Evolutionary conservation across 2,797 vertebrate species (phyloP).

Genomic region (Heterohyrax brucei): DNA sequence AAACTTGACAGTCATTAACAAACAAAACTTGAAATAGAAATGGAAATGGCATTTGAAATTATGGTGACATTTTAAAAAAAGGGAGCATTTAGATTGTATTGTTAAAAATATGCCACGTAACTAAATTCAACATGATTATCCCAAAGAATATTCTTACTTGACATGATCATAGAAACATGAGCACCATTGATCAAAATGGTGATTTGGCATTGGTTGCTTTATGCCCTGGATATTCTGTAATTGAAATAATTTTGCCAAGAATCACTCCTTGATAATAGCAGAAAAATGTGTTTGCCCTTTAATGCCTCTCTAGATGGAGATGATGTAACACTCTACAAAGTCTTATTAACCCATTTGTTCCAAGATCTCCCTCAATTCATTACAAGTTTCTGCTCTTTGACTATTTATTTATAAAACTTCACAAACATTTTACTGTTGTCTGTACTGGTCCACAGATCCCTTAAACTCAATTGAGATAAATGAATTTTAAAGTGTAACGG

Average conservation of each 20-base stretch:
- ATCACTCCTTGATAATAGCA: background rate
- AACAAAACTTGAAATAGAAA: background rate
- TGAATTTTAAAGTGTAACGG: slow-evolving; percentile 10
- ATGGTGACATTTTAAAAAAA: background rate
- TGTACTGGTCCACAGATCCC: background rate
- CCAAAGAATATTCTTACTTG: background rate
- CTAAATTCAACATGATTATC: background rate
- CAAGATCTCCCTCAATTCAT: background rate
- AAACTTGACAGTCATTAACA: too few species aligned
- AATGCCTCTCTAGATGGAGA: background rate
- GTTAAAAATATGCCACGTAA: background rate
- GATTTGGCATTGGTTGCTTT: background rate
- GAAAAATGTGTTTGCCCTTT: background rate
- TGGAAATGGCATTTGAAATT: background rate
- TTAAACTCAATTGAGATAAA: background rate
- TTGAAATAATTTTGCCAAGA: background rate
- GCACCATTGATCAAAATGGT: background rate
- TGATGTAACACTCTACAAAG: background rate
- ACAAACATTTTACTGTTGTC: slow-evolving; percentile 7
- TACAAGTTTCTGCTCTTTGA: background rate
- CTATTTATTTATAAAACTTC: background rate
- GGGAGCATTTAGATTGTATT: background rate
- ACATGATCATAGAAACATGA: background rate
- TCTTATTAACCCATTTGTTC: slow-evolving; percentile 31
- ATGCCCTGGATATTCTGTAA: background rate